These are phyloP conservation scores for Cuniculus paca DNA, from an alignment of 2,797 vertebrate species.

Conservation along the genomic window DNA sequence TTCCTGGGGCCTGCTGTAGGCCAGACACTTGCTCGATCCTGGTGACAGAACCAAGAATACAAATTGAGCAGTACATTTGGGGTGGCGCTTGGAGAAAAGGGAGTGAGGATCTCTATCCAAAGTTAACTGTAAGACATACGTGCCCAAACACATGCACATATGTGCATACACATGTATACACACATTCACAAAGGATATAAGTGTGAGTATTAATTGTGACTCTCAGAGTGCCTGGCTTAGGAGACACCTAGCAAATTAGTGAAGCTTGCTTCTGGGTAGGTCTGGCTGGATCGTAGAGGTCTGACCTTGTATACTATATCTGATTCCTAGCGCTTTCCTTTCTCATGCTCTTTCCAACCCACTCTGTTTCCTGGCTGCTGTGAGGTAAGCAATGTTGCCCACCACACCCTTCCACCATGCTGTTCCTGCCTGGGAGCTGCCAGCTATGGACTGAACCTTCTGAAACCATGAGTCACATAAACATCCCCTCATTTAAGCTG, in stretches of 20 bases:
- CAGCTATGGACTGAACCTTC: background rate
- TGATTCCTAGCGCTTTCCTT: background rate
- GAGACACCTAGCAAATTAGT: background rate
- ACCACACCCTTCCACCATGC: background rate
- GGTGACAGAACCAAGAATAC: background rate
- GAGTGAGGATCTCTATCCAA: background rate
- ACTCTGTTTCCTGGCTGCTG: background rate
- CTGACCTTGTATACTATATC: background rate
- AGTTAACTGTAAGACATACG: too few relatives aligned
- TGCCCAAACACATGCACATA: background rate
- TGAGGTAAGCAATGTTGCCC: background rate
- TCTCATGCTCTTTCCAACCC: background rate
- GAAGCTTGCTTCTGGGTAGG: background rate
- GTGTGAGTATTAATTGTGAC: background rate
- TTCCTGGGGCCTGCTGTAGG: background rate
- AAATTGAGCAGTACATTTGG: fast-evolving
- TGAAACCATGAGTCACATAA: background rate
- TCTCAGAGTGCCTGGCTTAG: background rate
- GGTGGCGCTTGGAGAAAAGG: too few relatives aligned
- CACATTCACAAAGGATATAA: background rate
- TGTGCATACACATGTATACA: background rate
- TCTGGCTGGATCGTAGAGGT: background rate
- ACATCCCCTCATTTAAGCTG: background rate
- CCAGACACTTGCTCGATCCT: background rate
- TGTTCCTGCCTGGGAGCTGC: background rate